Conservation (phyloP, 2,888 invertebrate genomes). For the Drosophila cracens region DNA sequence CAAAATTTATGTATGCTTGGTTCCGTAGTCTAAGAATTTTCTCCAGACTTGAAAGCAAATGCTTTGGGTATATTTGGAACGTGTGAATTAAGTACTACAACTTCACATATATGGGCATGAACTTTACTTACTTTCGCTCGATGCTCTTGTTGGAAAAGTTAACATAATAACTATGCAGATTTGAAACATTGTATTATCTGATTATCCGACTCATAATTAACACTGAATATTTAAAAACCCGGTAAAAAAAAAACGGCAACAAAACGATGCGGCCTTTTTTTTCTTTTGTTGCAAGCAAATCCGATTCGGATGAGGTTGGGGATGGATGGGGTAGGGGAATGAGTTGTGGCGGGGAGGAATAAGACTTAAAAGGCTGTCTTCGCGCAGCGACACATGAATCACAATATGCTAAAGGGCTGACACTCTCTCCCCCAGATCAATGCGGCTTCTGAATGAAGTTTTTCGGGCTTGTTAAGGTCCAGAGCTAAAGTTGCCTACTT, state of each 20-base stretch:
- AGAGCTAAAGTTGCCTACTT: slow-evolving; percentile 77
- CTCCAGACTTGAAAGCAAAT: slow-evolving; percentile 48
- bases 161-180: slow-evolving; percentile 4
- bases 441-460: slow-evolving; percentile 81
- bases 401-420: slow-evolving; percentile 83
- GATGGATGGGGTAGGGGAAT: neutral
- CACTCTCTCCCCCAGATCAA: slow-evolving; percentile 83
- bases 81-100: slow-evolving; percentile 32
- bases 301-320: slow-evolving; percentile 17
- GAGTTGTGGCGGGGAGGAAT: neutral
- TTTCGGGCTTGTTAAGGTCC: slow-evolving; percentile 63
- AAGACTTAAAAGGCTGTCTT: slow-evolving; percentile 56
- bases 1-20: slow-evolving; percentile 15
- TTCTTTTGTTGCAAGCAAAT: slow-evolving; percentile 29
- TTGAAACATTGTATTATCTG: neutral
- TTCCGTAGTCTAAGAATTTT: slow-evolving; percentile 47
- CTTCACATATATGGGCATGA: neutral
- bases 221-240: slow-evolving; percentile 24
- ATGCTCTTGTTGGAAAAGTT: neutral
- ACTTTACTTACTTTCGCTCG: slow-evolving; percentile 44
- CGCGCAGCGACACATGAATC: slow-evolving; percentile 82
- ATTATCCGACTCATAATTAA: slow-evolving; percentile 16
- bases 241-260: slow-evolving; percentile 7
- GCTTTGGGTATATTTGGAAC: slow-evolving; percentile 44
- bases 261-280: slow-evolving; percentile 56